Evolutionary conservation across 2,797 vertebrate genomes (phyloP), one percentile per base, ranked within the genome.

Genomic region (Lacerta viridis): DNA sequence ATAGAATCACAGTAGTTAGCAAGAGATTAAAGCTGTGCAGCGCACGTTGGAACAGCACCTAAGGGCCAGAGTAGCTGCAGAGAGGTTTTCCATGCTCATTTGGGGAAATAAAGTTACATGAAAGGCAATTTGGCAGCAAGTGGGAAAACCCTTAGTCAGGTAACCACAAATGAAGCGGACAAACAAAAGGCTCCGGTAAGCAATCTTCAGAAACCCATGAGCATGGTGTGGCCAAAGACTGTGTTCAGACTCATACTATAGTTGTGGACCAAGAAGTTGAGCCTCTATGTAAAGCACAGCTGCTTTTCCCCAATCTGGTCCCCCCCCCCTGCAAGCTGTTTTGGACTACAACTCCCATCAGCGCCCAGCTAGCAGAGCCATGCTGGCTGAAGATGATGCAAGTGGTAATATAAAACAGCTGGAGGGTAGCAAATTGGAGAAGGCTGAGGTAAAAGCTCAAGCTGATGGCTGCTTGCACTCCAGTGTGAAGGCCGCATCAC

Each of bases 141-240:
- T 77, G 1, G n/a, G 39, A 36, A 77, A 89, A 27, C 1, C 90
- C 81, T 88, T 50, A 61, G 55, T 87, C 72, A 55, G 3, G 36
- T 11, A 13, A 36, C 2, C 0, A 74, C 80, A 89, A 39, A 4
- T 3, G 61, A 76, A 41, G 61, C 25, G 41, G 81, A 0, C 0
- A 69, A 81, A 20, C 66, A 9, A 80, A 78, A 79, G 27, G 64
- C 88, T 78, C 61, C 43, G 50, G 80, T 25, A 80, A 75, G 61
- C 6, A 68, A 61, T 10, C 72, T 87, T 85, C 78, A 77, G 75
- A 82, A 61, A 29, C 3, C 85, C n/a, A 82, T 10, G n/a, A 41
- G 39, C 86, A 64, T 17, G 61, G 2, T 66, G 43, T 68, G 7
- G 43, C 46, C 76, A 39, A 29, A 86, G 0, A 1, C 88, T 69